Base-by-base conservation (phyloP, 2,113 vertebrate genomes). In the Psilopogon haemacephalus region DNA sequence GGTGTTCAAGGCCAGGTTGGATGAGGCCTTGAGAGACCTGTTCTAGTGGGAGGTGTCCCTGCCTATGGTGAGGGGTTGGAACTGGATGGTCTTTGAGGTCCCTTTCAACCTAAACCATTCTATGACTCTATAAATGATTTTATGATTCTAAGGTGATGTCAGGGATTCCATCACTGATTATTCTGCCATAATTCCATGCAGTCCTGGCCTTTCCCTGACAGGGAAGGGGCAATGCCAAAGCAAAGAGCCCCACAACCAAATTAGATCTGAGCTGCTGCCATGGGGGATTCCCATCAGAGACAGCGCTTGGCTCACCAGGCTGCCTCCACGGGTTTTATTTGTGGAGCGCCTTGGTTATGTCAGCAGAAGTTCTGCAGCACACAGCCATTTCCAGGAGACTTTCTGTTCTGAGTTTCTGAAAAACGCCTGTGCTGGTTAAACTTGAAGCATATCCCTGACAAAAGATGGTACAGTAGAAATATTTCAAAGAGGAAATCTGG, bases 181-280 rank as follows among this genome's bases (percentile, higher is more conserved):
- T 48, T 48, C 50, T 21, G 6, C 19, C 2, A 1, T 9, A 21
- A 55, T 74, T 84, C 76, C 1, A 0, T 15, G 15, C 1, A 5
- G 11, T 84, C 20, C 63, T 79, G 30, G 35, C 30, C 42, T n/a
- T 38, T 27, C 58, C 52, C 42, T 44, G 30, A 18, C 12, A 33
- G 12, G 20, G 19, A 78, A 87, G 68, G 42, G 12, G 33, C 13
- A 5, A 71, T 19, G 19, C 3, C 23, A 69, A 91, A 78, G 26
- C 19, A 46, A 62, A 82, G 44, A 76, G 11, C 8, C 6, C 3
- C n/a, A 30, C 0, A 0, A 56, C 33, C 54, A 82, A 68, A 32
- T 48, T 33, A 69, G 32, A 68, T 33, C 26, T 60, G 32, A 84
- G 37, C 5, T 59, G 33, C 24, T 84, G 32, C 28, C 6, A 1